phyloP scores from a whole-genome alignment of 2,113 vertebrate species.

The Notarius quadriscutis region DNA sequence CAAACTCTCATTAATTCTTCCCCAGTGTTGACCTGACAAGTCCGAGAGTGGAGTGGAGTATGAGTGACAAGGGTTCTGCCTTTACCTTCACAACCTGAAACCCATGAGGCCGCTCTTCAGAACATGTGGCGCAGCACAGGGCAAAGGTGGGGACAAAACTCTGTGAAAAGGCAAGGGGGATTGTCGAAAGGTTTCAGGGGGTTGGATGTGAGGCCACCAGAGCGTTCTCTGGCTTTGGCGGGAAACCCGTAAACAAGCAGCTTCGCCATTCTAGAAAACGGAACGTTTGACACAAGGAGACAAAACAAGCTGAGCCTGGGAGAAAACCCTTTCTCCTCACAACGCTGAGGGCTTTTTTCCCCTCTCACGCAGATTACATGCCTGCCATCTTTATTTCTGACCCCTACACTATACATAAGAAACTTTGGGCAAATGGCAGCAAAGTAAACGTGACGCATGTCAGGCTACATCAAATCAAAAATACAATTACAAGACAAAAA shows the following conservation, averaged over 20 bases:
- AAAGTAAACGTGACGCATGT: conserved; percentile 47
- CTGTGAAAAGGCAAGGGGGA: conserved; percentile 49
- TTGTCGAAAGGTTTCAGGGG: conserved; percentile 52
- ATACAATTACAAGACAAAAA: conserved; percentile 14
- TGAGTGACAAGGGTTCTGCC: conserved; percentile 67
- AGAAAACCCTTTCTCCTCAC: conserved; percentile 62
- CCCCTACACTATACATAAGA: conserved; percentile 48
- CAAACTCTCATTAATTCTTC: conserved; percentile 92
- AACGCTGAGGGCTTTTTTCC: conserved; percentile 56
- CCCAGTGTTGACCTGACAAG: conserved; percentile 80
- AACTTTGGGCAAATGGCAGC: conserved; percentile 44
- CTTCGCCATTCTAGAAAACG: conserved; percentile 55
- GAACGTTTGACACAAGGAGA: conserved; percentile 60
- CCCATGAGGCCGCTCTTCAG: conserved; percentile 75
- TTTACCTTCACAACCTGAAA: conserved; percentile 79
- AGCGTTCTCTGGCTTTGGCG: conserved; percentile 57
- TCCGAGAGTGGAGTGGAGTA: conserved; percentile 41
- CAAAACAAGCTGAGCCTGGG: conserved; percentile 59
- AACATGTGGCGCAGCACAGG: conserved; percentile 65
- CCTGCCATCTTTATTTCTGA: conserved; percentile 65
- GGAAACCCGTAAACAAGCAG: conserved; percentile 62
- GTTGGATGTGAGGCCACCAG: conserved; percentile 45
- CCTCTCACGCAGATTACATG: conserved; percentile 62
- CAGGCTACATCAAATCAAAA: conserved; percentile 42
- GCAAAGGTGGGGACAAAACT: conserved; percentile 58